A percentile compares a stretch with the other conserved stretches of the same genome.
These are phyloP conservation scores for Enteromius argenteus DNA, from an alignment of 2,797 vertebrate species.

Conservation along the genomic window DNA sequence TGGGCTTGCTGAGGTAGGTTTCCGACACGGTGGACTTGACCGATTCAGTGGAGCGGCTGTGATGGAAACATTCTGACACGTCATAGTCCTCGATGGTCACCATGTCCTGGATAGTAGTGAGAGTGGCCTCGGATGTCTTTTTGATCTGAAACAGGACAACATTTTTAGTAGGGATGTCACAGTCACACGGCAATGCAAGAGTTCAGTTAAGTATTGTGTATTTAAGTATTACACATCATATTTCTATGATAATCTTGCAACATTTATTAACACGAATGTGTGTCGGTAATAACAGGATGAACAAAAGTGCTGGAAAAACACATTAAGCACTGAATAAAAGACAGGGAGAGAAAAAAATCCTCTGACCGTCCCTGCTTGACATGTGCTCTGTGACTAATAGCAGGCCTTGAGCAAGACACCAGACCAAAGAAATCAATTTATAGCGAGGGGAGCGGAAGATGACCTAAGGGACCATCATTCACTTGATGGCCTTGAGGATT, in stretches of 20 bases:
- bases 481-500: constrained; percentile 66
- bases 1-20: constrained; percentile 97
- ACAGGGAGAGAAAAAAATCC: constrained; percentile 42
- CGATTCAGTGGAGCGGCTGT: constrained; percentile 96
- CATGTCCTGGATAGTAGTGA: constrained; percentile 98
- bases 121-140: constrained; percentile 96
- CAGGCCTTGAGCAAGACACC: constrained; percentile 59
- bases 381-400: constrained; percentile 52
- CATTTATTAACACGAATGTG: neutral
- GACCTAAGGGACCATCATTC: constrained; percentile 47
- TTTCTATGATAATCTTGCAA: neutral
- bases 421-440: constrained; percentile 67
- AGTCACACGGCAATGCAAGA: neutral
- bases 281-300: neutral
- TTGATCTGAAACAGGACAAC: constrained; percentile 83
- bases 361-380: constrained; percentile 51
- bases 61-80: constrained; percentile 97
- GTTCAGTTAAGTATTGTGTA: neutral
- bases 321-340: constrained; percentile 30
- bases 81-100: constrained; percentile 98
- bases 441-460: constrained; percentile 55
- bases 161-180: neutral
- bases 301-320: neutral
- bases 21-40: constrained; percentile 96
- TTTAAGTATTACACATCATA: neutral